These are phyloP conservation scores for Leuciscus idus DNA, from an alignment of 2,113 vertebrate species.

Conservation along the genomic window DNA sequence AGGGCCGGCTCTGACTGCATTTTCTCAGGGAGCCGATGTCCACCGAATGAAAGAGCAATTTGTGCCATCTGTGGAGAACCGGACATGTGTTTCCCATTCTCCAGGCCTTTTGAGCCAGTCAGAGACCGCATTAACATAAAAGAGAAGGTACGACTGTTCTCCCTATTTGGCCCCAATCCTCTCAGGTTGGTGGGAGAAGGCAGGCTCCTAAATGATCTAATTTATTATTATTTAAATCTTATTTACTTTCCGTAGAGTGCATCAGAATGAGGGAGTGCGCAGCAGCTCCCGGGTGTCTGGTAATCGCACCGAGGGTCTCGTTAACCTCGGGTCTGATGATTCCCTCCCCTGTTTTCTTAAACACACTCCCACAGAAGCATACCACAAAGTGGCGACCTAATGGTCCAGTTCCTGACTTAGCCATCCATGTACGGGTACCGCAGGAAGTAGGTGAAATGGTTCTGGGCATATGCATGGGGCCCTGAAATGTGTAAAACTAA, in stretches of 20 bases:
- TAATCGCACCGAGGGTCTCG: slow-evolving; percentile 45
- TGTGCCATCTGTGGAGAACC: slow-evolving; percentile 67
- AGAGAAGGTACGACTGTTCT: slow-evolving; percentile 76
- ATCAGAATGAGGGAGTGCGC: slow-evolving; percentile 72
- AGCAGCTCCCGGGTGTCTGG: slow-evolving; percentile 60
- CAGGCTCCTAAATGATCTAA: slow-evolving; percentile 71
- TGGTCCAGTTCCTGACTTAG: slow-evolving; percentile 32
- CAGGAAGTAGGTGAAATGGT: slow-evolving; percentile 50
- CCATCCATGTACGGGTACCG: slow-evolving; percentile 16
- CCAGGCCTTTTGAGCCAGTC: slow-evolving; percentile 60
- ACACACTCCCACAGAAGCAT: slow-evolving; percentile 28
- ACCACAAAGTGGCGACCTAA: slow-evolving; percentile 45
- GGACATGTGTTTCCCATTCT: slow-evolving; percentile 83
- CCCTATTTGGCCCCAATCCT: slow-evolving; percentile 69
- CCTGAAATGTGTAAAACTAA: slow-evolving; percentile 2
- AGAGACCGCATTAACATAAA: slow-evolving; percentile 79
- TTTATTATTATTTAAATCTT: slow-evolving; percentile 77
- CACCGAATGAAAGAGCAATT: slow-evolving; percentile 72
- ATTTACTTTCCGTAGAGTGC: slow-evolving; percentile 77
- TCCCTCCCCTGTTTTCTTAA: neutral
- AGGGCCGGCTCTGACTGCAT: slow-evolving; percentile 49
- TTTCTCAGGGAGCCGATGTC: slow-evolving; percentile 59
- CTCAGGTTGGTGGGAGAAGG: slow-evolving; percentile 62
- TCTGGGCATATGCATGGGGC: slow-evolving; percentile 34
- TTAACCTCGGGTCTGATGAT: slow-evolving; percentile 33